A percentile compares a stretch with the other conserved stretches of the same genome.
These are phyloP conservation scores for Ectemnius continuus DNA, from an alignment of 2,888 invertebrate genomes.

Conservation along the genomic window DNA sequence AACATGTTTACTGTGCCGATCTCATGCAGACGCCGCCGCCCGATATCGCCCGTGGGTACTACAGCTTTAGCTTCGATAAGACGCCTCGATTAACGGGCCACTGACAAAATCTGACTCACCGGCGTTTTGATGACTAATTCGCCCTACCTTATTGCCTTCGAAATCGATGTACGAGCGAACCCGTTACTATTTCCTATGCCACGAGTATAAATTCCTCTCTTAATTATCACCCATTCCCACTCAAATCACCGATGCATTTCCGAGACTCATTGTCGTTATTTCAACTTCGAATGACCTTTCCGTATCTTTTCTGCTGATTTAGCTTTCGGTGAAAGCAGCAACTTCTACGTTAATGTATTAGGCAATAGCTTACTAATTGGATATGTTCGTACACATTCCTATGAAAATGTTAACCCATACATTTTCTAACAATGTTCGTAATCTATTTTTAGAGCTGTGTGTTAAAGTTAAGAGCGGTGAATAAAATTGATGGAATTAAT, in stretches of 20 bases:
- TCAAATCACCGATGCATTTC: slow-evolving; percentile 22
- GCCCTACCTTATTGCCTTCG: slow-evolving; percentile 20
- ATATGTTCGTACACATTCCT: not conserved
- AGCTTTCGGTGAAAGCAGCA: slow-evolving; percentile 2
- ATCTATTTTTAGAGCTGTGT: no score
- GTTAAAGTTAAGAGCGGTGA: no score
- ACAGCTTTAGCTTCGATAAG: slow-evolving; percentile 33
- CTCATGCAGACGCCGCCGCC: slow-evolving; percentile 1
- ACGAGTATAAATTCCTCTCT: slow-evolving; percentile 3
- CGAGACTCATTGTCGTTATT: not conserved
- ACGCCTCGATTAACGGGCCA: slow-evolving; percentile 48
- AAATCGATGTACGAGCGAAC: slow-evolving; percentile 20
- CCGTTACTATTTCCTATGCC: slow-evolving; percentile 6
- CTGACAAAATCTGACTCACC: slow-evolving; percentile 54
- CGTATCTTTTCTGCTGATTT: not conserved
- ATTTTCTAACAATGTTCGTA: not conserved
- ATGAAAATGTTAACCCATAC: not conserved
- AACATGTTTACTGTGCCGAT: not conserved
- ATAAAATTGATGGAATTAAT: slow-evolving; percentile 6
- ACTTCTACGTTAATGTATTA: not conserved
- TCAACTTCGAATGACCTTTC: not conserved
- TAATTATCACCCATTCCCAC: slow-evolving; percentile 42
- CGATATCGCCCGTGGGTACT: slow-evolving; percentile 1
- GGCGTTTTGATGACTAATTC: slow-evolving; percentile 42
- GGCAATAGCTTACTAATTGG: slow-evolving; percentile 4